Percentiles rank a stretch among this genome's conserved stretches.
phyloP scores from a whole-genome alignment of 1,140 invertebrate species.

The Littorina saxatilis region DNA sequence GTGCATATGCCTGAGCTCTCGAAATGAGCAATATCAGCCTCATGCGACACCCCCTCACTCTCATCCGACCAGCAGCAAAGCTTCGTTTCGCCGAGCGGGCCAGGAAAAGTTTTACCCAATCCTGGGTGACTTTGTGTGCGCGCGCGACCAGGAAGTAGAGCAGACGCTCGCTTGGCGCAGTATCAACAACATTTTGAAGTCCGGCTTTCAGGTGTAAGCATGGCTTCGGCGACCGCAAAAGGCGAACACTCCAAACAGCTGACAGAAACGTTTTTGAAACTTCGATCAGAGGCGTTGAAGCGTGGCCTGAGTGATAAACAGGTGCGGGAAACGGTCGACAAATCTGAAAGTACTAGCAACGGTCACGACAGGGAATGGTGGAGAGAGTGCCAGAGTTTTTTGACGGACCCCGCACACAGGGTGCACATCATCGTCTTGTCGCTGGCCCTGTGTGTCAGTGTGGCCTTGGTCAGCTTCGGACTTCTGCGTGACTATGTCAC shows the following conservation, averaged over 20 bases:
- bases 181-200: background rate
- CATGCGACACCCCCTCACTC: too few relatives aligned
- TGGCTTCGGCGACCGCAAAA: background rate
- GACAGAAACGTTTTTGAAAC: conserved; percentile 34
- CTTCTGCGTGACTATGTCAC: conserved; percentile 16
- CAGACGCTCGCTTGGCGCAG: background rate
- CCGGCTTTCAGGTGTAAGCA: background rate
- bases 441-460: background rate
- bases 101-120: too few relatives aligned
- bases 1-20: too few relatives aligned
- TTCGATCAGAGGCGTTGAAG: conserved; percentile 33
- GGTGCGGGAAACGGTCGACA: conserved; percentile 7
- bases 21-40: too few relatives aligned
- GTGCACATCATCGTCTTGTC: conserved; percentile 18
- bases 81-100: too few relatives aligned
- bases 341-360: background rate
- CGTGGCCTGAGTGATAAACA: conserved; percentile 29
- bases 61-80: too few relatives aligned
- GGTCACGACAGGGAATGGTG: background rate
- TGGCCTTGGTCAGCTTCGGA: conserved; percentile 27
- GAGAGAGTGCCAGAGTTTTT: background rate
- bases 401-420: background rate
- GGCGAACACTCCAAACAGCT: conserved; percentile 31
- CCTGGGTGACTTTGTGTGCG: background rate
- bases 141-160: conserved; percentile 14